Evolutionary conservation across 2,888 invertebrate genomes (phyloP), one percentile per base, ranked within the genome.

Genomic region (Trachelus tabidus): DNA sequence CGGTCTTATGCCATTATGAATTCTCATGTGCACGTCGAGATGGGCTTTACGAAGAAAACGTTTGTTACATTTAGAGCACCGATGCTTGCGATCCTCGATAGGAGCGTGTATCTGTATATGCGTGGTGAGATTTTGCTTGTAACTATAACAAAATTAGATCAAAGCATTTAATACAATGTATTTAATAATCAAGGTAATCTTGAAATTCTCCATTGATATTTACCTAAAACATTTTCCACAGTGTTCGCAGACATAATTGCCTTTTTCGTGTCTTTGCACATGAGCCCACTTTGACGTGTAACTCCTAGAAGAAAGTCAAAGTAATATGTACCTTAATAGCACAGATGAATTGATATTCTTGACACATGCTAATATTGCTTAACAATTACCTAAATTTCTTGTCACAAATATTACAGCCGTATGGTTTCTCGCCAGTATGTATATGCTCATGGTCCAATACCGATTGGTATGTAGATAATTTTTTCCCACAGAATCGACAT

Each of bases 1-100:
- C 2, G 87, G 87, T 56, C 86, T 80, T 71, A 84, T 82, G 31
- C 86, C 87, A 37, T 86, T 84, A 76, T 87, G 87, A 78, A 87
- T 85, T 35, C 87, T 81, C 85, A 84, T 84, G 77, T 86, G 87
- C 11, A 86, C 82, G 40, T 84, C 85, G 4, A 87, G 76, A 77
- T 86, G 85, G 11, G 84, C 82, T 79, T 85, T 86, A 69, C 86
- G 76, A 3, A 84, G 75, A 56, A 86, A 86, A 12, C 81, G 81
- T 77, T 86, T 87, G 12, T 84, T 82, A 75, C 87, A 86, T 35
- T 80, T 84, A 4, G 78, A 37, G 73, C 87, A 87, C 33, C 83
- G 85, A 76, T 87, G 85, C 69, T 85, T 86, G 2, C 87, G 80
- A 12, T 84, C 83, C 73, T 85, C 85, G 23, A 85, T 82, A 0